Conservation (phyloP, 1,140 invertebrate genomes). For the Drosophila rufa region DNA sequence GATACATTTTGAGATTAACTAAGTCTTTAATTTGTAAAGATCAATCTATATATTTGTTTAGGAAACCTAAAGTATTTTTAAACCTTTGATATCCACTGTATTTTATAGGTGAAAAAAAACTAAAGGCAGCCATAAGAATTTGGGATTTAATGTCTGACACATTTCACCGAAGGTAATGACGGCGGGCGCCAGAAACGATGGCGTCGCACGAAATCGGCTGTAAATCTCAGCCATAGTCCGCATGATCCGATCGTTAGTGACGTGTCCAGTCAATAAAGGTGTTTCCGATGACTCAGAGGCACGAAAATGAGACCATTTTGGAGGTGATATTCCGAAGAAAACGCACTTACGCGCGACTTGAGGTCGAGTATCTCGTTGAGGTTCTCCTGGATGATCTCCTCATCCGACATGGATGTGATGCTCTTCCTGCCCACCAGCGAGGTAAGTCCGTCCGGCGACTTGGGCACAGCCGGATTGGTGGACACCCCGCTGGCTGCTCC, state of each 20-base stretch:
- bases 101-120: slow-evolving; percentile 9
- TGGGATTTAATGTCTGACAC: slow-evolving; percentile 34
- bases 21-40: background rate
- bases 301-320: background rate
- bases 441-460: slow-evolving; percentile 40
- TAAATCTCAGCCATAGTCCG: slow-evolving; percentile 16
- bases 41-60: background rate
- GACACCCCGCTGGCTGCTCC: background rate
- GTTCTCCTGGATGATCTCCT: slow-evolving; percentile 75
- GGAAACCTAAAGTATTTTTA: background rate
- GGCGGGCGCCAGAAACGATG: slow-evolving; percentile 54
- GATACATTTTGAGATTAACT: background rate
- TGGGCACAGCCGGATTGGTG: slow-evolving; percentile 29
- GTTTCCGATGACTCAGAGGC: slow-evolving; percentile 23
- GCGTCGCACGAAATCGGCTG: slow-evolving; percentile 41
- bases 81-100: slow-evolving; percentile 15
- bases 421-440: slow-evolving; percentile 52
- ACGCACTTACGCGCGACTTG: slow-evolving; percentile 65
- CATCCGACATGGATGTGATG: slow-evolving; percentile 69
- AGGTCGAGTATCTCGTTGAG: slow-evolving; percentile 71
- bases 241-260: slow-evolving; percentile 12
- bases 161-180: slow-evolving; percentile 29
- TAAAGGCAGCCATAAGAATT: slow-evolving; percentile 4
- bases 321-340: background rate
- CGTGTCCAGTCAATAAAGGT: slow-evolving; percentile 35